Percentiles rank a stretch among this genome's conserved stretches.
phyloP scores from a whole-genome alignment of 1,140 invertebrate species.

The Sarcophaga bullata region DNA sequence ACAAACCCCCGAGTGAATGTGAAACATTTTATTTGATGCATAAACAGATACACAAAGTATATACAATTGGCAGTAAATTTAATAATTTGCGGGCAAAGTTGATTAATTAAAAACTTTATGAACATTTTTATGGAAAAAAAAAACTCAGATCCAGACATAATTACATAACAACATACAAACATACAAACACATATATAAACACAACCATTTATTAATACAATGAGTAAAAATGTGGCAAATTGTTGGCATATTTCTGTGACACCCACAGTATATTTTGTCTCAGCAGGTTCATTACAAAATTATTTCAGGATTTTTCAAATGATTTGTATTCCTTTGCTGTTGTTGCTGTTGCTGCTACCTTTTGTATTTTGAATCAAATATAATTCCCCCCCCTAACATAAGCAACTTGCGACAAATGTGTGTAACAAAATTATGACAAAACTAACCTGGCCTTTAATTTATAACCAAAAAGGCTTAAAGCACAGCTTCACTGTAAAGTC shows the following conservation, averaged over 20 bases:
- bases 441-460: background rate
- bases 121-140: background rate
- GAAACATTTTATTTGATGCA: too few species aligned
- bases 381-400: too few species aligned
- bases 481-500: too few species aligned
- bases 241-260: constrained; percentile 20
- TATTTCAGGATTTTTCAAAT: constrained; percentile 1
- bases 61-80: too few species aligned
- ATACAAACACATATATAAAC: background rate
- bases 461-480: too few species aligned
- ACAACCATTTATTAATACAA: background rate
- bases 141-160: too few species aligned
- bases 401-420: background rate
- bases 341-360: background rate
- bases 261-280: background rate
- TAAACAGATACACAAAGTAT: too few species aligned
- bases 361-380: too few species aligned
- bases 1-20: too few species aligned
- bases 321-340: background rate
- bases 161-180: background rate
- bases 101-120: constrained; percentile 24
- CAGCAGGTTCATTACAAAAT: background rate
- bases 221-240: background rate
- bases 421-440: constrained; percentile 4
- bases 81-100: background rate